Evolutionary conservation across 1,140 invertebrate species (phyloP).

Genomic region (Polypedilum vanderplanki): DNA sequence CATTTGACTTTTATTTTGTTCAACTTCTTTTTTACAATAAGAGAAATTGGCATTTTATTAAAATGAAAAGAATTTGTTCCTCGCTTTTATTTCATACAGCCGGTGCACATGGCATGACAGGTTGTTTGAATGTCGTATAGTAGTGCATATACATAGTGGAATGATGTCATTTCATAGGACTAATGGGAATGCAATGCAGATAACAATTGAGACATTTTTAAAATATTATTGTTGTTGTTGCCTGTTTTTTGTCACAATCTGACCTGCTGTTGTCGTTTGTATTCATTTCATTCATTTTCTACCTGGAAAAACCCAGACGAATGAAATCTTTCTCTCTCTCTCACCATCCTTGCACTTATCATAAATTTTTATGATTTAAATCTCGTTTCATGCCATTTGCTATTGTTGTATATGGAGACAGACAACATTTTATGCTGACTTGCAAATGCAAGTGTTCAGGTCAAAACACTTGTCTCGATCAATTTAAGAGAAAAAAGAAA

Average conservation of each 20-base stretch:
- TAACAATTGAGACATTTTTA: conserved; percentile 10
- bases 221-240: neutral
- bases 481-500: neutral
- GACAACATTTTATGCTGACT: neutral
- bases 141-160: neutral
- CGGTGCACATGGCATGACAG: conserved; percentile 6
- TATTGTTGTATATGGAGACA: neutral
- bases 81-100: neutral
- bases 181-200: neutral
- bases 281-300: conserved; percentile 19
- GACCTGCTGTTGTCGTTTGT: neutral
- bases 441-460: neutral
- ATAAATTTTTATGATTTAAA: conserved; percentile 20
- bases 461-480: conserved; percentile 17
- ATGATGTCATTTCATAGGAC: neutral
- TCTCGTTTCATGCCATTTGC: conserved; percentile 11
- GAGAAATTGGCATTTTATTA: neutral
- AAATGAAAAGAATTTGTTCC: neutral
- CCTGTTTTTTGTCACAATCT: neutral
- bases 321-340: neutral
- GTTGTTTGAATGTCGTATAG: neutral
- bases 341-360: neutral
- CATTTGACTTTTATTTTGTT: too few species aligned
- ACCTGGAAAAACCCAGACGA: conserved; percentile 10
- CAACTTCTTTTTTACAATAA: neutral